Evolutionary conservation across 2,888 invertebrate genomes (phyloP), one percentile per base, ranked within the genome.

Genomic region (Thymelicus sylvestris): DNA sequence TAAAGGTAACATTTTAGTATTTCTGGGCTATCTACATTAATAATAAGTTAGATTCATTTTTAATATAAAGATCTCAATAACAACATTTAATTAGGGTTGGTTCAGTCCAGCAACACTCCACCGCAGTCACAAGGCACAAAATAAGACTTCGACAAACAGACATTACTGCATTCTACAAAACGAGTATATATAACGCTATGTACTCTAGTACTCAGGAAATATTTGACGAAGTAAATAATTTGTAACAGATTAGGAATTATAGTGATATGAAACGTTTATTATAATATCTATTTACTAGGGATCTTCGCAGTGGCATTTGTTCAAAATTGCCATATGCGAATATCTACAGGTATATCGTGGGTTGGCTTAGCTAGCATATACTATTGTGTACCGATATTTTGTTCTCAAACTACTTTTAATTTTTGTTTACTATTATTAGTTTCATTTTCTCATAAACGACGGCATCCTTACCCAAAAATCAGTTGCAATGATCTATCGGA

Each of bases 91-190:
- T 48, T 60, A 31, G 64, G 69, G 69, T 68, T 72, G 70, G 66
- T 67, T 52, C 57, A 66, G 73, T 77, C 80, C 82, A 83, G 84
- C 84, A 83, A 80, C 79, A 86, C 83, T 81, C 79, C 77, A 80
- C 78, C 82, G 86, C 84, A 80, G 81, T 82, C 76, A 86, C 85
- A 93, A 92, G 92, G 92, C 92, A 93, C 92, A 88, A 92, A 87
- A 88, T 79, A 92, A 91, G 80, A 85, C 76, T 80, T 80, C 76
- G 80, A 79, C 75, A 79, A 80, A 78, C 76, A 74, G 79, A 76
- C 75, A 72, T 76, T 66, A 74, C 72, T 74, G 77, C 75, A 74
- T 75, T 66, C 65, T 73, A 74, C 72, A 60, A 74, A 75, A 74
- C 72, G 67, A 72, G 67, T 72, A 66, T 72, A 67, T 67, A 66